Evolutionary conservation across 2,797 vertebrate species (phyloP).

Genomic region (Ataeniobius toweri): DNA sequence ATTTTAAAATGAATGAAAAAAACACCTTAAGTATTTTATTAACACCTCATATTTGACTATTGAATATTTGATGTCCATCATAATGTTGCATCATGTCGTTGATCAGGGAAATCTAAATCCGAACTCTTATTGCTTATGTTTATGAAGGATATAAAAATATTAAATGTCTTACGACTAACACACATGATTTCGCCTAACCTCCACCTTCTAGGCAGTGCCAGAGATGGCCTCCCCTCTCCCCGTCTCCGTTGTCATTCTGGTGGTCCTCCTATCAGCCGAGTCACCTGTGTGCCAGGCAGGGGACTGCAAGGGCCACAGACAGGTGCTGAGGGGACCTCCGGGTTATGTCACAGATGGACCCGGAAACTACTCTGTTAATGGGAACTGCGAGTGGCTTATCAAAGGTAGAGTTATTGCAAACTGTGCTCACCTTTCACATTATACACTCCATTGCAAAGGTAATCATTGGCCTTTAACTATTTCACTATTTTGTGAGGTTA

Average conservation of each 20-base stretch:
- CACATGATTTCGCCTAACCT: background rate
- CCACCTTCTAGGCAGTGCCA: conserved; percentile 63
- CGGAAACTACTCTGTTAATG: conserved; percentile 95
- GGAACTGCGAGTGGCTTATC: conserved; percentile 96
- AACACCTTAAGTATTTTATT: background rate
- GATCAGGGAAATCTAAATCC: background rate
- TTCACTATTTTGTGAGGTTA: background rate
- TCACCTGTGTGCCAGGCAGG: conserved; percentile 72
- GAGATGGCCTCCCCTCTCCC: conserved; percentile 74
- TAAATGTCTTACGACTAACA: background rate
- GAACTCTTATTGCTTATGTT: background rate
- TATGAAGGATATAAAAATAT: background rate
- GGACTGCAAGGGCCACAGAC: conserved; percentile 91
- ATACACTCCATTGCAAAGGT: background rate
- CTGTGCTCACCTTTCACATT: background rate
- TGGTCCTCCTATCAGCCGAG: conserved; percentile 64
- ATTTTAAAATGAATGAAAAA: background rate
- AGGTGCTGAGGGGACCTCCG: conserved; percentile 84
- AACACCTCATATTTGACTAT: background rate
- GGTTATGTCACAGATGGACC: conserved; percentile 92
- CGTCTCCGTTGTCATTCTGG: conserved; percentile 69
- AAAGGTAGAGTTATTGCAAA: conserved; percentile 77
- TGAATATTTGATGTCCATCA: background rate
- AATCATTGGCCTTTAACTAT: background rate
- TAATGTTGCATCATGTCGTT: background rate